These are phyloP conservation scores for Ptyas mucosa DNA, from an alignment of 2,113 vertebrate genomes.

Conservation along the genomic window DNA sequence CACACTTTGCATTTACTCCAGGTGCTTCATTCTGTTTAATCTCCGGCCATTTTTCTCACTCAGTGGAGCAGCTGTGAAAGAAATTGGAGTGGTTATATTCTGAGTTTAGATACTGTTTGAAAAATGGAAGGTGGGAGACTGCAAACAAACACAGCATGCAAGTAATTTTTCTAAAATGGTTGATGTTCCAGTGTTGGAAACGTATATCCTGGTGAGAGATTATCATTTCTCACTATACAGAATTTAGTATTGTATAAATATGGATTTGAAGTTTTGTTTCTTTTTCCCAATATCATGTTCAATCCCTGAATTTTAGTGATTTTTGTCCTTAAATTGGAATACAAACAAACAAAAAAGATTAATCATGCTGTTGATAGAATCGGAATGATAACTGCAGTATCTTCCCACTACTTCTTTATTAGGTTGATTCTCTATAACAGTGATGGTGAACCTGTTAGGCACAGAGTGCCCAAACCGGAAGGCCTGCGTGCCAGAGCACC, in stretches of 20 bases:
- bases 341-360: background rate
- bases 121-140: constrained; percentile 65
- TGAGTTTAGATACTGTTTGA: constrained; percentile 67
- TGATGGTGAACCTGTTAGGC: too few species aligned
- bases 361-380: background rate
- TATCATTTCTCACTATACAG: background rate
- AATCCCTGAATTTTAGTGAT: background rate
- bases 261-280: constrained; percentile 1
- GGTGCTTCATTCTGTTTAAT: constrained; percentile 67
- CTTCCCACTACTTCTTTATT: background rate
- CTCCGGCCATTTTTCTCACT: constrained; percentile 66
- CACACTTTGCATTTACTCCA: constrained; percentile 51
- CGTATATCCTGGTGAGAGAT: constrained; percentile 38
- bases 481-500: too few species aligned
- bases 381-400: background rate
- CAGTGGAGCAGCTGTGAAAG: constrained; percentile 61
- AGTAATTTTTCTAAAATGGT: constrained; percentile 63
- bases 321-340: background rate
- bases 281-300: background rate
- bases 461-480: too few species aligned
- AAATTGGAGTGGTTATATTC: constrained; percentile 66
- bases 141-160: constrained; percentile 63
- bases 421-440: background rate
- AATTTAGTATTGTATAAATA: background rate
- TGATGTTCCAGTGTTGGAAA: constrained; percentile 39